Base-by-base conservation (phyloP, 2,888 invertebrate species). In the Hoplodrina blanda region DNA sequence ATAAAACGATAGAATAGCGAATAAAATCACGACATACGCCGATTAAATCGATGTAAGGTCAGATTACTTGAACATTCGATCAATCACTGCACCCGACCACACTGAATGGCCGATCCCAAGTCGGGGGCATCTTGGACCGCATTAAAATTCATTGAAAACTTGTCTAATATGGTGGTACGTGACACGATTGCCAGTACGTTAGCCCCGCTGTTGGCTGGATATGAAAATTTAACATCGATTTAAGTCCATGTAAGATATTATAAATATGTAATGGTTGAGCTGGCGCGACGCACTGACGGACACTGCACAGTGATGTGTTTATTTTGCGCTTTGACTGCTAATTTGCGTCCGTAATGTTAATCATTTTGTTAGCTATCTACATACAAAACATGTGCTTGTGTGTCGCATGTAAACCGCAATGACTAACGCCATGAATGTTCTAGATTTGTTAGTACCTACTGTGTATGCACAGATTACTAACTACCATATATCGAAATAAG, bases 101-200 rank as follows among this genome's bases (percentile, higher is more conserved):
- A 69, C 69, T 77, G 76, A 82, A 70, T 69, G 68, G 57, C 13
- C 52, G 61, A 68, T 74, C 63, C 64, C 59, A 61, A 73, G 76
- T 74, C 80, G 60, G 67, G 54, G 56, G 78, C 76, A 70, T 79
- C 82, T 78, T 73, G 73, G 71, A 53, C 59, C 76, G 76, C 90
- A 91, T 93, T 92, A 91, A 92, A 92, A 93, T 92, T 91, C 90
- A 92, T 91, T 90, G 90, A 90, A 90, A 91, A 89, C 90, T 89
- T 89, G 88, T 91, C 89, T 91, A 90, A 91, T 91, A 91, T 87
- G 89, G 90, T 78, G 80, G 78, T 83, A 89, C 87, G 90, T 91
- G 90, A 91, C 83, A 81, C 77, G 87, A 86, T 88, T 88, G 85
- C 83, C 78, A 81, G 82, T 81, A 77, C 80, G 73, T 80, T 81